Evolutionary conservation across 2,888 invertebrate genomes (phyloP), one percentile per base, ranked within the genome.

Genomic region (Caradrina kadenii): DNA sequence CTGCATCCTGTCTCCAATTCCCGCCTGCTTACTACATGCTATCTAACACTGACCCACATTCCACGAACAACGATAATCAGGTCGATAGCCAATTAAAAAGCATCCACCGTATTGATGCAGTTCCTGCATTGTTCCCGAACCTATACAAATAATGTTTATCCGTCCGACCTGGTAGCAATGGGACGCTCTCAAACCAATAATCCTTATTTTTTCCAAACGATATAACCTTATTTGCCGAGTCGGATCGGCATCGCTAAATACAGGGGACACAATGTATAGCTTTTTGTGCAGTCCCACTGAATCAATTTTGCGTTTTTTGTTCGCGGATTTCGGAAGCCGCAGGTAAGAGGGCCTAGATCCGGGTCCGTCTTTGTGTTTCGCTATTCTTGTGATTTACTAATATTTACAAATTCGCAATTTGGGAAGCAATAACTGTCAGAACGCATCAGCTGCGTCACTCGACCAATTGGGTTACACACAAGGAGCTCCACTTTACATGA

Each of bases 381-480:
- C 89, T 86, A 89, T 93, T 92, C 88, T 91, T 90, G 77, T 89
- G 89, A 91, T 90, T 90, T 87, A 88, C 89, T 91, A 90, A 93
- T 95, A 93, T 95, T 96, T 95, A 93, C 94, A 93, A 93, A 93
- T 93, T 92, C 88, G 90, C 91, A 93, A 95, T 94, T 94, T 93
- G 90, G 87, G 83, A 88, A 90, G 93, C 90, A 93, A 94, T 94
- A 93, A 93, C 92, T 93, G 95, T 94, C 95, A 85, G 89, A 85
- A 87, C 85, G 88, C 88, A 93, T 95, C 95, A 94, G 94, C 94
- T 94, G 94, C 91, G 83, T 87, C 86, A 80, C 86, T 87, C 86
- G 88, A 88, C 88, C 93, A 92, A 93, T 94, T 93, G 92, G 88
- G 87, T 88, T 86, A 82, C 88, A 88, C 87, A 86, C 86, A 85